Conservation (phyloP, 2,797 vertebrate species). For the Arnoldichthys spilopterus region DNA sequence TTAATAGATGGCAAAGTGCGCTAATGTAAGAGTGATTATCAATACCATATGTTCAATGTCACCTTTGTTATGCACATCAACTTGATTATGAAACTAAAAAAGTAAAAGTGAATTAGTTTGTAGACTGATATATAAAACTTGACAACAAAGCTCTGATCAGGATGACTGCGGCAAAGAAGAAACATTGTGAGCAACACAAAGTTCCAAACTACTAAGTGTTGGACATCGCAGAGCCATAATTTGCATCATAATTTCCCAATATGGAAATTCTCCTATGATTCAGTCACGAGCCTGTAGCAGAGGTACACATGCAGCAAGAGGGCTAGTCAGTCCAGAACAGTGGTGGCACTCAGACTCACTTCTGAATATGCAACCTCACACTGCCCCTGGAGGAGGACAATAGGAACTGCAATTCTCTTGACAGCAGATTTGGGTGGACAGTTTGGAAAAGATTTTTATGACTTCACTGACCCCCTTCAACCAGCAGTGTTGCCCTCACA, state of each 20-base stretch:
- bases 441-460: constrained; percentile 58
- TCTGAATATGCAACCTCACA: background rate
- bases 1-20: constrained; percentile 13
- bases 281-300: constrained; percentile 41
- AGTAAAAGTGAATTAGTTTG: constrained; percentile 10
- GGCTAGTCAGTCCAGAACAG: constrained; percentile 10
- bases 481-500: constrained; percentile 50
- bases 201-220: constrained; percentile 12
- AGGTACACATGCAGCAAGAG: constrained; percentile 29
- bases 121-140: constrained; percentile 14
- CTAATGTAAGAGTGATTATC: constrained; percentile 31
- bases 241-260: constrained; percentile 40
- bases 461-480: constrained; percentile 48
- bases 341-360: background rate
- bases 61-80: constrained; percentile 48
- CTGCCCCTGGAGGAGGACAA: constrained; percentile 56
- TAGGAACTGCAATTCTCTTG: constrained; percentile 54
- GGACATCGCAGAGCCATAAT: constrained; percentile 13
- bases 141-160: constrained; percentile 9
- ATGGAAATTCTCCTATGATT: constrained; percentile 58
- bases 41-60: constrained; percentile 17
- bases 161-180: constrained; percentile 4
- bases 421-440: constrained; percentile 26
- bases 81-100: constrained; percentile 25
- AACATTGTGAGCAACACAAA: constrained; percentile 28